phyloP scores from a whole-genome alignment of 2,797 vertebrate species.

The Jordanella pulchra region DNA sequence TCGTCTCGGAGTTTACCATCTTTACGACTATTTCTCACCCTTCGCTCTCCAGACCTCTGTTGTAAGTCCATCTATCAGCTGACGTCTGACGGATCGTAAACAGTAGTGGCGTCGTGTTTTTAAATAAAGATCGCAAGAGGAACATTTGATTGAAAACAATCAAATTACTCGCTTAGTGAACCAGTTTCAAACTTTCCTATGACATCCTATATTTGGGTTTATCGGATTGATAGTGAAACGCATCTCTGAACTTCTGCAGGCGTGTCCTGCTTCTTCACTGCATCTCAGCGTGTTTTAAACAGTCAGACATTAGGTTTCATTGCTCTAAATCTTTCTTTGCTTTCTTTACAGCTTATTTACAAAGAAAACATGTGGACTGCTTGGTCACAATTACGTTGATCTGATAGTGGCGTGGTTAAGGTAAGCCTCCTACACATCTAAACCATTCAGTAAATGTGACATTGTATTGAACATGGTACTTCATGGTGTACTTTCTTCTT shows the following conservation, averaged over 20 bases:
- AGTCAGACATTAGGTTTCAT: neutral
- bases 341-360: slow-evolving; percentile 16
- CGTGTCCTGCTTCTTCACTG: slow-evolving; percentile 9
- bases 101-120: neutral
- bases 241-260: slow-evolving; percentile 17
- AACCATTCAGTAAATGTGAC: neutral
- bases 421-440: slow-evolving; percentile 33
- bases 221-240: neutral
- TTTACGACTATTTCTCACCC: neutral
- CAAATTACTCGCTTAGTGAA: neutral
- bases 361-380: slow-evolving; percentile 24
- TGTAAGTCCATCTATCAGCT: neutral
- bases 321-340: neutral
- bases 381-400: neutral
- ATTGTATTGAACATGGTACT: neutral
- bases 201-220: neutral
- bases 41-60: slow-evolving; percentile 1
- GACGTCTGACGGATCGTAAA: neutral
- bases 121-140: neutral
- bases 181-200: too few relatives aligned
- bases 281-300: neutral
- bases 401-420: slow-evolving; percentile 23
- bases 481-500: neutral
- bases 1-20: neutral
- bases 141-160: neutral